Evolutionary conservation across 1,140 invertebrate genomes (phyloP).

Genomic region (Drosophila punjabiensis): DNA sequence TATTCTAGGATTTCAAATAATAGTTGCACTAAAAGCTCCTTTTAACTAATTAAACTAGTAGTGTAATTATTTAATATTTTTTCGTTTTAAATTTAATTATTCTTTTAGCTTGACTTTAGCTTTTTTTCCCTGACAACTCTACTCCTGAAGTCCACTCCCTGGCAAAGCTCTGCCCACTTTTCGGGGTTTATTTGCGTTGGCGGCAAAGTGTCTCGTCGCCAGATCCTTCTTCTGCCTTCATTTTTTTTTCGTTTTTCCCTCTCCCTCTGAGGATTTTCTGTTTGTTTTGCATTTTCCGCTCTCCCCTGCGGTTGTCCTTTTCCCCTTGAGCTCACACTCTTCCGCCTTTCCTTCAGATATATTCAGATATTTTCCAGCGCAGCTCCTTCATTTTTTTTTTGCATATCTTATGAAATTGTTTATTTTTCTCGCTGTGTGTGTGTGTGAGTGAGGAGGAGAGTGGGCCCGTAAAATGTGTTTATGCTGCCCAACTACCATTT

Average conservation of each 20-base stretch:
- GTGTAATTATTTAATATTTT: background rate
- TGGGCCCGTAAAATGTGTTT: slow-evolving; percentile 75
- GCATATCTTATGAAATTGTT: slow-evolving; percentile 83
- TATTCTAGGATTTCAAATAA: too few species aligned
- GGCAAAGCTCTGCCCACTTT: slow-evolving; percentile 27
- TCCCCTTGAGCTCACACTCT: slow-evolving; percentile 33
- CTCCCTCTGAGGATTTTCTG: slow-evolving; percentile 43
- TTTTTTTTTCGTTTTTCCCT: slow-evolving; percentile 33
- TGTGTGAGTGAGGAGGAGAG: slow-evolving; percentile 18
- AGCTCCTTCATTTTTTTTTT: slow-evolving; percentile 31
- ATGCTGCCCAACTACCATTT: slow-evolving; percentile 71
- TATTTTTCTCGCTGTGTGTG: slow-evolving; percentile 69
- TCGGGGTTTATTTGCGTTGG: slow-evolving; percentile 76
- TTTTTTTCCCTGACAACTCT: background rate
- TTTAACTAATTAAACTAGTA: background rate
- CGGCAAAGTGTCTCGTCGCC: slow-evolving; percentile 83
- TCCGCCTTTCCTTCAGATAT: slow-evolving; percentile 36
- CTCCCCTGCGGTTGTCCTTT: slow-evolving; percentile 58
- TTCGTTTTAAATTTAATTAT: background rate
- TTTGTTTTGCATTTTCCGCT: slow-evolving; percentile 48
- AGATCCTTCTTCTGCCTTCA: slow-evolving; percentile 13
- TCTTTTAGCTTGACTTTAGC: background rate
- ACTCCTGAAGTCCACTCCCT: slow-evolving; percentile 2
- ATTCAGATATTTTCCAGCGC: slow-evolving; percentile 74
- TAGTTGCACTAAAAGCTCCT: background rate